Evolutionary conservation across 2,888 invertebrate genomes (phyloP), one percentile per base, ranked within the genome.

Genomic region (Halictus ligatus): DNA sequence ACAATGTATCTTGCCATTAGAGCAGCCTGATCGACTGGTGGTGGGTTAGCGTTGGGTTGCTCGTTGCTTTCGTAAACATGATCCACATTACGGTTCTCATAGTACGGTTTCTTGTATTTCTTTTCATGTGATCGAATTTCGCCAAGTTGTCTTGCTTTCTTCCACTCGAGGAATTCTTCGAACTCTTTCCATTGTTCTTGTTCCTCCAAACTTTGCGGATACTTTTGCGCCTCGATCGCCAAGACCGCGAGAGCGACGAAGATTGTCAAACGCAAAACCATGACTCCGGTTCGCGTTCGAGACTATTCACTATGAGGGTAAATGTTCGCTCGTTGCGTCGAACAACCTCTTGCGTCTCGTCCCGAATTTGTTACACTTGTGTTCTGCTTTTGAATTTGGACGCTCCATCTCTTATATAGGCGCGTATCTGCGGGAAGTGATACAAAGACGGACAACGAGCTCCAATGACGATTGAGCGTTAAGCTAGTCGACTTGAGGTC

Each of bases 1-100:
- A 97, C 96, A 73, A 97, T 96, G 92, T 97, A 97, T 96, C 98
- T 96, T 13, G 97, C 97, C 97, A 97, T 97, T 81, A 96, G 95
- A 10, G 97, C 97, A 25, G 96, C 94, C 90, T 97, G 95, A 50
- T 96, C 96, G 84, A 96, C 96, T 75, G 97, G 96, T 7, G 97
- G 97, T 10, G 97, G 97, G 81, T 94, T 95, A 58, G 46, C 21
- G n/a, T 21, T 12, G n/a, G 46, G 18, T 46, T 76, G 60, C 10
- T 81, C 78, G 12, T 77, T 40, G 0, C n/a, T 60, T 25, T 69
- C 76, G n/a, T 75, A n/a, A 10, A 54, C 18, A 50, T 74, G 71
- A 10, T 83, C 69, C n/a, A 46, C 58, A 12, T 75, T 78, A n/a
- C 29, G 43, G 8, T 15, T 64, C 29, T 85, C 84, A n/a, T 43